A percentile compares a stretch with the other conserved stretches of the same genome.
Conservation (phyloP, 2,113 vertebrate species). For the Pleuronectes platessa region DNA sequence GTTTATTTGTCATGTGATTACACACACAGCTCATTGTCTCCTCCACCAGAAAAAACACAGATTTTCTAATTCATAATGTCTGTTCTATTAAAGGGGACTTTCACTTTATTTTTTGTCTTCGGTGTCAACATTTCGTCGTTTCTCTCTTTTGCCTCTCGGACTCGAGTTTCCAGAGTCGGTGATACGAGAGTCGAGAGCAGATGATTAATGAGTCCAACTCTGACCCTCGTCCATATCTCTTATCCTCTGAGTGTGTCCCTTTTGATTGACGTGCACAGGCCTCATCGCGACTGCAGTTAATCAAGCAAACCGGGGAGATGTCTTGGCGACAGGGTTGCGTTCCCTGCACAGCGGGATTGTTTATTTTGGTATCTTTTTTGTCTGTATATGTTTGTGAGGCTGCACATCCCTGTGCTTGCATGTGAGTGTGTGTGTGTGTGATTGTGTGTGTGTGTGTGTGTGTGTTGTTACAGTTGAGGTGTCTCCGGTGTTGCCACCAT, state of each 20-base stretch:
- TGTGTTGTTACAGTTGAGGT: slow-evolving; percentile 6
- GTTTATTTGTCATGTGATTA: neutral
- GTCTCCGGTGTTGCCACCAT: slow-evolving; percentile 47
- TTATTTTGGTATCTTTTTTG: slow-evolving; percentile 66
- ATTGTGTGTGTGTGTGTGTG: neutral
- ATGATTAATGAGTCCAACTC: slow-evolving; percentile 64
- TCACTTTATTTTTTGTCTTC: neutral
- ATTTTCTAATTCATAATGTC: neutral
- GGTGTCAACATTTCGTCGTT: neutral
- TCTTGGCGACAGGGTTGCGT: slow-evolving; percentile 34
- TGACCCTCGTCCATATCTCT: slow-evolving; percentile 52
- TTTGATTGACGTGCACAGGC: slow-evolving; percentile 77
- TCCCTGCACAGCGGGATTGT: slow-evolving; percentile 43
- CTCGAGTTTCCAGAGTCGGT: slow-evolving; percentile 11
- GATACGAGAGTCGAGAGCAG: slow-evolving; percentile 29
- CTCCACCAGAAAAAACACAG: neutral
- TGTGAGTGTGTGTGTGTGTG: neutral
- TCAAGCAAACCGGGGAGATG: slow-evolving; percentile 26
- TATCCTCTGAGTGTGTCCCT: slow-evolving; percentile 52
- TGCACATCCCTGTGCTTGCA: neutral
- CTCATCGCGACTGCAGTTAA: slow-evolving; percentile 52
- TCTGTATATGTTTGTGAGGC: slow-evolving; percentile 6
- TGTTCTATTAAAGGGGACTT: neutral
- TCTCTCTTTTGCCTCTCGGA: neutral
- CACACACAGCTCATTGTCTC: neutral